phyloP scores from a whole-genome alignment of 2,888 invertebrate species.

The Galerucella nymphaeae region DNA sequence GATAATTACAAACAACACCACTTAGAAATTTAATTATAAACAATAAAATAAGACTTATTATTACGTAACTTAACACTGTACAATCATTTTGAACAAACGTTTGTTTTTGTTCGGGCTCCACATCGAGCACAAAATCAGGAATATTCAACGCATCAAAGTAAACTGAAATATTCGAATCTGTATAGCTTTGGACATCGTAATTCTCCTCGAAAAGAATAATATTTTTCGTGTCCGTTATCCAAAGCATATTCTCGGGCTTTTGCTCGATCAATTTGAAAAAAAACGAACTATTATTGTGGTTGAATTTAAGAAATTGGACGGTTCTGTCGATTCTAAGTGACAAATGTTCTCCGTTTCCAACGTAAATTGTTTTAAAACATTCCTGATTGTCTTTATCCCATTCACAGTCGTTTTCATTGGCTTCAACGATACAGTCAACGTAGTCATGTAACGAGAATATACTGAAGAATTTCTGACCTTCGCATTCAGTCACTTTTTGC shows the following conservation, averaged over 20 bases:
- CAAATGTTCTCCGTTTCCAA: not conserved
- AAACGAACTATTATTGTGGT: not conserved
- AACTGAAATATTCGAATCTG: not conserved
- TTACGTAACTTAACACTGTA: no score
- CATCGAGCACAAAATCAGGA: not conserved
- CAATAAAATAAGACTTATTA: not conserved
- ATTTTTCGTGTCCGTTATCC: not conserved
- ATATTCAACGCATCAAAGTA: not conserved
- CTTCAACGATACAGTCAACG: no score
- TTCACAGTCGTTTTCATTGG: no score
- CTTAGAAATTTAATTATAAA: not conserved
- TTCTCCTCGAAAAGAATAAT: not conserved
- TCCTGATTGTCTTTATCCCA: not conserved
- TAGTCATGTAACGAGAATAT: no score
- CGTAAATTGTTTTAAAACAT: not conserved
- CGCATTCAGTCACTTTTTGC: no score
- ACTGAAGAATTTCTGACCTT: no score
- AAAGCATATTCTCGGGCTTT: not conserved
- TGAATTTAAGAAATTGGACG: not conserved
- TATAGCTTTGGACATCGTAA: not conserved
- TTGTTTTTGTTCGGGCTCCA: not conserved
- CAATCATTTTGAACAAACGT: no score
- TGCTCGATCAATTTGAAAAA: not conserved
- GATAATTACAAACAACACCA: not conserved
- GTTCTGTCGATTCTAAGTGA: not conserved